A percentile compares a stretch with the other conserved stretches of the same genome.
phyloP scores from a whole-genome alignment of 2,888 invertebrate genomes.

The Drosophila phalerata region DNA sequence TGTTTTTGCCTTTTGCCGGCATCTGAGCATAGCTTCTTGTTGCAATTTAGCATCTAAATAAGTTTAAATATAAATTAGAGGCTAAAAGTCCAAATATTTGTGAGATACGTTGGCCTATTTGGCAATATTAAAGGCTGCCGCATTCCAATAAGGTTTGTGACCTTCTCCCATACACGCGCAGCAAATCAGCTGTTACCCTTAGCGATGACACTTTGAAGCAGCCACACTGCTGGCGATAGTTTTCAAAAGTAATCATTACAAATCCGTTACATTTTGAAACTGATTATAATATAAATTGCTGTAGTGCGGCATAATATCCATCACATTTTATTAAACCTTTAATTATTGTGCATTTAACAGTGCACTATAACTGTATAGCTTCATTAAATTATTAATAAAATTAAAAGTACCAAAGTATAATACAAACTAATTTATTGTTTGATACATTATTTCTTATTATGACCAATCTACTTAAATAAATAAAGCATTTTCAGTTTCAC shows the following conservation, averaged over 20 bases:
- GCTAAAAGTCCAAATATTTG: slow-evolving; percentile 4
- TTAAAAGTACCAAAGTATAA: no score
- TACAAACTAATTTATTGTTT: no score
- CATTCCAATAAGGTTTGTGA: slow-evolving; percentile 73
- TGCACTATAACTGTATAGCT: no score
- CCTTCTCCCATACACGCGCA: slow-evolving; percentile 58
- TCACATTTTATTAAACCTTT: no score
- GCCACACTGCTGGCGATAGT: slow-evolving; percentile 39
- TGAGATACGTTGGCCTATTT: slow-evolving; percentile 26
- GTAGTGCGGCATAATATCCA: no score
- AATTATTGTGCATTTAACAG: no score
- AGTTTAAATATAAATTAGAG: neutral
- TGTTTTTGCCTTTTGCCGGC: neutral
- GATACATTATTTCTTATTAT: no score
- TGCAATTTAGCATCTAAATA: neutral
- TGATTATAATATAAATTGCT: no score
- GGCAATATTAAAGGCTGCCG: slow-evolving; percentile 37
- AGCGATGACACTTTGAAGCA: slow-evolving; percentile 47
- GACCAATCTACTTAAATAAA: no score
- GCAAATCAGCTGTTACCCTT: slow-evolving; percentile 59
- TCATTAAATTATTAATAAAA: no score
- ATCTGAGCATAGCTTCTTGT: neutral
- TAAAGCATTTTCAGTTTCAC: no score
- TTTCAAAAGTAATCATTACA: slow-evolving; percentile 21
- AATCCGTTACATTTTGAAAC: slow-evolving; percentile 16